Conservation (phyloP, 2,797 vertebrate species). For the Schizopygopsis malacanthus region DNA sequence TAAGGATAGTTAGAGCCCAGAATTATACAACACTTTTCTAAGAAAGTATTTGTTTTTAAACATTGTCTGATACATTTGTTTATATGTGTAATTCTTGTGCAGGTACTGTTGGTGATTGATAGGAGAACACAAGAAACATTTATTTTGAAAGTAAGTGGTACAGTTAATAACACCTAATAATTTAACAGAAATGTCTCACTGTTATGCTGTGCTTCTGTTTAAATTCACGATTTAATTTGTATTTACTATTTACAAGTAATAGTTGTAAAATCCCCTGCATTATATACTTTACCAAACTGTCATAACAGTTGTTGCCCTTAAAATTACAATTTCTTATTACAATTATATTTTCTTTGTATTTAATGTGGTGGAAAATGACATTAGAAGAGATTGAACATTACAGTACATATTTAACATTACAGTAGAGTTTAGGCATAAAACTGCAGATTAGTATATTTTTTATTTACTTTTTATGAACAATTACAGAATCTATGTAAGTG, state of each 20-base stretch:
- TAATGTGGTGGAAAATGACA: background rate
- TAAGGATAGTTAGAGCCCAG: too few species aligned
- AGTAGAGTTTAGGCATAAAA: too few species aligned
- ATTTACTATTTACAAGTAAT: background rate
- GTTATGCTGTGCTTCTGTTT: background rate
- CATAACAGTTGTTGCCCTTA: background rate
- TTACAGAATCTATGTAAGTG: too few species aligned
- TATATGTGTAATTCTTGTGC: slow-evolving; percentile 58
- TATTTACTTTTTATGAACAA: too few species aligned
- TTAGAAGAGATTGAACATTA: too few species aligned
- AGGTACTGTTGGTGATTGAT: slow-evolving; percentile 98
- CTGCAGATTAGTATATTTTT: too few species aligned
- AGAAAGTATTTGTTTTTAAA: slow-evolving; percentile 39
- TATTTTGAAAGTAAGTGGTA: slow-evolving; percentile 90
- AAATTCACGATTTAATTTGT: background rate
- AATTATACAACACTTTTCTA: background rate
- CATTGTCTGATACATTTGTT: slow-evolving; percentile 88
- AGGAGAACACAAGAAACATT: slow-evolving; percentile 94
- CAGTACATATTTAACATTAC: too few species aligned
- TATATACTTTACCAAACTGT: background rate
- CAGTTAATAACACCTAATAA: background rate
- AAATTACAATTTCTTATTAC: too few species aligned
- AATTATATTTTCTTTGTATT: background rate
- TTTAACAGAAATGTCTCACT: background rate
- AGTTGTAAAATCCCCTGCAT: background rate